These are phyloP conservation scores for Mirza zaza DNA, from an alignment of 2,113 vertebrate species.

Conservation along the genomic window DNA sequence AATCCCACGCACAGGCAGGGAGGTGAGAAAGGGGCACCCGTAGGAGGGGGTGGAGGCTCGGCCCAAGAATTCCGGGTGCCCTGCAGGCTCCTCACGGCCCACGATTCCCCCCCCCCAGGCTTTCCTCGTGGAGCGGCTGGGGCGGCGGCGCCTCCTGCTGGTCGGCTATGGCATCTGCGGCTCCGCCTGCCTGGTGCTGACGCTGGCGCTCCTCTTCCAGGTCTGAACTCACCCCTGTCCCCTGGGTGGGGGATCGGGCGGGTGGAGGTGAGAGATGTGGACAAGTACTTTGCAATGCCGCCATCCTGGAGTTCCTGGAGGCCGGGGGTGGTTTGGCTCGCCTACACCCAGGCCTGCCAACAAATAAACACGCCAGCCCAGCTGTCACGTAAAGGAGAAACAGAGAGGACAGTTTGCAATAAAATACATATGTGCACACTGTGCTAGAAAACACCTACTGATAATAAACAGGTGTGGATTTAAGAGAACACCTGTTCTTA, in stretches of 20 bases:
- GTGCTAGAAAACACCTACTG: accelerated
- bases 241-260: accelerated
- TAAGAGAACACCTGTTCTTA: not conserved
- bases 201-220: slow-evolving; percentile 85
- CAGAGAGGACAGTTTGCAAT: no score
- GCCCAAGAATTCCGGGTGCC: not conserved
- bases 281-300: not conserved
- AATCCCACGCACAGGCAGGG: not conserved
- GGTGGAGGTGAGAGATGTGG: accelerated
- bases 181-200: slow-evolving; percentile 84
- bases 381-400: not conserved
- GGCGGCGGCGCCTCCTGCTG: slow-evolving; percentile 85
- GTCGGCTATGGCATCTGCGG: slow-evolving; percentile 87
- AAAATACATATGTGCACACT: no score
- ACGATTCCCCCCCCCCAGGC: slow-evolving; percentile 74
- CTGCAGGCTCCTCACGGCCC: accelerated
- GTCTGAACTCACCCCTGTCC: slow-evolving; percentile 67
- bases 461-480: no score
- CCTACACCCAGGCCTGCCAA: no score
- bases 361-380: not conserved
- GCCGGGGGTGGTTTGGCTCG: no score
- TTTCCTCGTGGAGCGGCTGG: slow-evolving; percentile 84
- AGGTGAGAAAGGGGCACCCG: not conserved
- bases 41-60: not conserved
- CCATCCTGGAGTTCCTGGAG: not conserved